Base-by-base conservation (phyloP, 2,888 invertebrate species). In the Phaonia tiefii region DNA sequence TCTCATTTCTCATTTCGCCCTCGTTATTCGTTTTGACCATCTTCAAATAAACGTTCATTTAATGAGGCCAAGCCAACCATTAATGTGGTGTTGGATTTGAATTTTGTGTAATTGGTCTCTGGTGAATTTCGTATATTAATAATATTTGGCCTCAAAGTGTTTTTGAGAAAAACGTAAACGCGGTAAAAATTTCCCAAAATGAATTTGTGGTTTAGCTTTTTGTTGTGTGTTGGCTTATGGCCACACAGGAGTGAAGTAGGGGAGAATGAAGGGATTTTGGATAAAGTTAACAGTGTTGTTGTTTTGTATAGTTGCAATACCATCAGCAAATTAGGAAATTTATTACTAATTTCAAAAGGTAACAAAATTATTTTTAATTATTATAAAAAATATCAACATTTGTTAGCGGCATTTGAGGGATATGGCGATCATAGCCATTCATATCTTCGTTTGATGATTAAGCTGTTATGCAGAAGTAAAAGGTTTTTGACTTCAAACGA, bases 31-130 rank as follows among this genome's bases (percentile, higher is more conserved):
- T 31, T 31, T 31, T 31, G 56, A 22, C 69, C 54, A 66, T 31
- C 3, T 42, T n/a, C n/a, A n/a, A 54, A 49, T 75, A 67, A 71
- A 71, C 71, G 77, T 75, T 75, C 46, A 70, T 71, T 60, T 70
- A 77, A 77, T 77, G 77, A 72, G 74, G 74, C 71, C 67, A 42
- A 69, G 74, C 71, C 67, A 42, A 69, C 78, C 78, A 81, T 78
- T 81, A 81, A 75, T 75, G 69, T 37, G 69, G 69, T 75, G 81
- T 70, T 75, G 51, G 72, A 58, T 37, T 78, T 72, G 67, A 56
- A 56, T 76, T 76, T 76, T 37, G 17, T 56, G 37, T 78, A 78
- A 75, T 78, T 75, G 78, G 72, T 78, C 81, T 58, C 81, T 51
- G 31, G 67, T 63, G 78, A 77, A 73, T 63, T 63, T 65, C 20